Evolutionary conservation across 1,140 invertebrate genomes (phyloP).

Genomic region (Agrilus planipennis): DNA sequence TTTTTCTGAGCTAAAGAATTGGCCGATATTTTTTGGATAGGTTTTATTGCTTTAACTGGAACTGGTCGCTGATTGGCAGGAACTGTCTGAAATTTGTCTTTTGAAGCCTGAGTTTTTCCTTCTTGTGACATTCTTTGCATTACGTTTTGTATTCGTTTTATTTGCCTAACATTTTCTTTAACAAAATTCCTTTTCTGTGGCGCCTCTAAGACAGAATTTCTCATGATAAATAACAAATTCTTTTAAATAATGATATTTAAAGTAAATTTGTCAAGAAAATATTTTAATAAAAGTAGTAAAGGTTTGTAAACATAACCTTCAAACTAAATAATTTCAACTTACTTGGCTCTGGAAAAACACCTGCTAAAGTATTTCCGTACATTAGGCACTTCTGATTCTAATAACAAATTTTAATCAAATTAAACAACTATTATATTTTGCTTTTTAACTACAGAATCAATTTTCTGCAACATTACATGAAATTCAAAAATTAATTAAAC

Average conservation of each 20-base stretch:
- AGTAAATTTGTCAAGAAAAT: not conserved
- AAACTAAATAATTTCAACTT: conserved; percentile 30
- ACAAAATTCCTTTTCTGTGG: conserved; percentile 43
- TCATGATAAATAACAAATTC: conserved; percentile 9
- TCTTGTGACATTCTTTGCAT: conserved; percentile 32
- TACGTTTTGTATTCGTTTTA: conserved; percentile 40
- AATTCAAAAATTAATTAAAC: no score
- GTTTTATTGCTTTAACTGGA: conserved; percentile 16
- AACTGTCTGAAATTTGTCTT: conserved; percentile 30
- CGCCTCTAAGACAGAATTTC: conserved; percentile 42
- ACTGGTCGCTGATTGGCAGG: conserved; percentile 30
- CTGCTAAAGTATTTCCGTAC: conserved; percentile 36
- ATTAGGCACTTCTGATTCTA: conserved; percentile 9
- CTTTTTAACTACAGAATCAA: no score
- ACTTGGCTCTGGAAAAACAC: conserved; percentile 45
- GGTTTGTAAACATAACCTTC: no score
- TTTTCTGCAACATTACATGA: no score
- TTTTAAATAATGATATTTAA: conserved; percentile 7
- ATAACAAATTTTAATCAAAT: no score
- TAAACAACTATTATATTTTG: no score
- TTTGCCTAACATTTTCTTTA: conserved; percentile 42
- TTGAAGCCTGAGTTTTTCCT: conserved; percentile 19
- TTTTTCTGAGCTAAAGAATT: no score
- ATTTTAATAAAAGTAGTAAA: not conserved
- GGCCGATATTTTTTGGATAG: conserved; percentile 4